Conservation (phyloP, 2,113 vertebrate species). For the Urocynchramus pylzowi region DNA sequence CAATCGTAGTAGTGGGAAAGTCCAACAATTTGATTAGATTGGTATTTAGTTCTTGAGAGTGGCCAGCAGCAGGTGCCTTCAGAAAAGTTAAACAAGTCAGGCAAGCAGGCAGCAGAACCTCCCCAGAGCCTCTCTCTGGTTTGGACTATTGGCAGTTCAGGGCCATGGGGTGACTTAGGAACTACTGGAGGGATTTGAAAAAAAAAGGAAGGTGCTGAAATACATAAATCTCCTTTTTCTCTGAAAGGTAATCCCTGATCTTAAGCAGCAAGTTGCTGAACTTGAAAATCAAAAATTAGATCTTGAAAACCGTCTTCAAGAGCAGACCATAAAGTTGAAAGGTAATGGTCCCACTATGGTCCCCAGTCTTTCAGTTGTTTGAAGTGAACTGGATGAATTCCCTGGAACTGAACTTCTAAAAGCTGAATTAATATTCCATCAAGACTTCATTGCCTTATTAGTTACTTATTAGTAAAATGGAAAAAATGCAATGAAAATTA, state of each 20-base stretch:
- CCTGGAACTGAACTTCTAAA: not conserved
- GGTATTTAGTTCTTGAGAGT: not conserved
- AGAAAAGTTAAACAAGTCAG: not conserved
- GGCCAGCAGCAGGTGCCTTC: not conserved
- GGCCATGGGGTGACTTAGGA: not conserved
- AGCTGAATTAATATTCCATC: not conserved
- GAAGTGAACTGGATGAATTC: not conserved
- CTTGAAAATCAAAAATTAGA: slow-evolving; percentile 87
- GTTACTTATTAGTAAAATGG: not conserved
- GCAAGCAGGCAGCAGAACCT: not conserved
- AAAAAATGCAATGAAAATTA: not conserved
- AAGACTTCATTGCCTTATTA: not conserved
- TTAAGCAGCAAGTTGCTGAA: slow-evolving; percentile 86
- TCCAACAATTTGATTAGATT: not conserved
- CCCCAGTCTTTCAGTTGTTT: not conserved
- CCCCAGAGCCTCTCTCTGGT: not conserved
- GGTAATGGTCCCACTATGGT: slow-evolving; percentile 63
- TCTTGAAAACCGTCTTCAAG: slow-evolving; percentile 77
- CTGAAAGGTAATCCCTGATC: slow-evolving; percentile 85
- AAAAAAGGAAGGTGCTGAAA: not conserved
- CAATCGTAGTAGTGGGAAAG: not conserved
- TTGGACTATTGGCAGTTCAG: not conserved
- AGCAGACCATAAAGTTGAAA: slow-evolving; percentile 74
- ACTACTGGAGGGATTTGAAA: not conserved
- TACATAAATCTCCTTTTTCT: not conserved